Evolutionary conservation across 2,797 vertebrate genomes (phyloP).

Genomic region (Channa striata): DNA sequence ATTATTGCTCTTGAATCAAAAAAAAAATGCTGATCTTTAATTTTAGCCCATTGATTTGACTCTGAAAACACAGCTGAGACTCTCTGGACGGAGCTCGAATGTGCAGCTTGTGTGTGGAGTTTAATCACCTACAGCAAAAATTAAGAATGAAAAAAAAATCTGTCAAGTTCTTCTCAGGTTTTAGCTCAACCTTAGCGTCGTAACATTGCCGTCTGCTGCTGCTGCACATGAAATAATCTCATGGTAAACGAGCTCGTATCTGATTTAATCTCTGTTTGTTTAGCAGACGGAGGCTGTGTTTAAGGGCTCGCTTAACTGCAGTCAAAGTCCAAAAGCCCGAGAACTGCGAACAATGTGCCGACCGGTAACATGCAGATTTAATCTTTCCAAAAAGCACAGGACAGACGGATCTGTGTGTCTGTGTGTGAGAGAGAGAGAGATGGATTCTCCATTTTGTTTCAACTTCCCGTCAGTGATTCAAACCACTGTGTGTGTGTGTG

Average conservation of each 20-base stretch:
- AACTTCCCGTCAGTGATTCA: slow-evolving; percentile 45
- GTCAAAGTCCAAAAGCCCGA: background rate
- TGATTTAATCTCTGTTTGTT: background rate
- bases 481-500: slow-evolving; percentile 33
- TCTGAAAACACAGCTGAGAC: slow-evolving; percentile 32
- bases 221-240: background rate
- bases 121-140: slow-evolving; percentile 41
- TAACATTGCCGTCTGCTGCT: background rate
- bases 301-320: background rate
- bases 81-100: background rate
- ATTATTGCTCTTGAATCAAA: no score
- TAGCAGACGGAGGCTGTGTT: background rate
- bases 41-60: slow-evolving; percentile 24
- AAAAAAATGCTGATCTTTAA: no score
- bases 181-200: background rate
- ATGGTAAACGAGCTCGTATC: background rate
- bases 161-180: slow-evolving; percentile 4
- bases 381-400: background rate
- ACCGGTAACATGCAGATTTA: background rate
- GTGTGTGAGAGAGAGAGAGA: background rate
- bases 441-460: slow-evolving; percentile 30
- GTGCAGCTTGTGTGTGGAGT: slow-evolving; percentile 13
- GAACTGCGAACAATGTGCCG: background rate
- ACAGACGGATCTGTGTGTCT: background rate
- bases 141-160: background rate